phyloP scores from a whole-genome alignment of 2,888 invertebrate genomes.

The Conomelus anceps region DNA sequence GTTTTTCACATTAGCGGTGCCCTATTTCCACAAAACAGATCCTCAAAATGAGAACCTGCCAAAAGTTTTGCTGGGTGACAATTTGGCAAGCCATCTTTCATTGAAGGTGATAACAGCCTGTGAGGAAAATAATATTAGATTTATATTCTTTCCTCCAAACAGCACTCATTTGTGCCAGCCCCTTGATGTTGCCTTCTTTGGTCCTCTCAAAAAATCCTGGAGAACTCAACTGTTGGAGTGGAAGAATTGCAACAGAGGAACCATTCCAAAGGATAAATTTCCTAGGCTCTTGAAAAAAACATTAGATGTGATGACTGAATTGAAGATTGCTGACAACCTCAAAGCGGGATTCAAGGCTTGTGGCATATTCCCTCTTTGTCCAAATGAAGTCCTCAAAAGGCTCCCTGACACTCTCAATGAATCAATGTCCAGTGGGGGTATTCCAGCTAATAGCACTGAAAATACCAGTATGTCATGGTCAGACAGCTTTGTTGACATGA shows the following conservation, averaged over 20 bases:
- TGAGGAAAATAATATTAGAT: neutral
- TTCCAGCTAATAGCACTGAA: no score
- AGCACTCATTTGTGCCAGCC: neutral
- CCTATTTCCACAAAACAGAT: neutral
- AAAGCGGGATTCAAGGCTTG: neutral
- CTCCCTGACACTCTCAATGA: neutral
- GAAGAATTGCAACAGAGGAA: neutral
- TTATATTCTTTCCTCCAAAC: neutral
- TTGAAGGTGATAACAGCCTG: neutral
- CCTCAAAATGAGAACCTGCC: neutral
- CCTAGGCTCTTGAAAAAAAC: neutral
- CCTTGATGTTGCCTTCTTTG: neutral
- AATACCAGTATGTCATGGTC: no score
- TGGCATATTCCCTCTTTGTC: neutral
- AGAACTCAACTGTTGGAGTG: neutral
- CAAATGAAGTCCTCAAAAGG: neutral
- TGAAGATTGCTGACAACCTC: neutral
- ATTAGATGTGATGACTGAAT: neutral
- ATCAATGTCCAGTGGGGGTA: no score
- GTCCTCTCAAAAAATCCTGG: neutral
- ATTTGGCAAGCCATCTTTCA: neutral
- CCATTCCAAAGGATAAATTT: neutral
- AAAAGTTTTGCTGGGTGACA: neutral
- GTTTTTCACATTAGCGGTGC: neutral
- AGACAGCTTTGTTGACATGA: no score